phyloP scores from a whole-genome alignment of 2,888 invertebrate genomes.

The Sphaerophoria taeniata region DNA sequence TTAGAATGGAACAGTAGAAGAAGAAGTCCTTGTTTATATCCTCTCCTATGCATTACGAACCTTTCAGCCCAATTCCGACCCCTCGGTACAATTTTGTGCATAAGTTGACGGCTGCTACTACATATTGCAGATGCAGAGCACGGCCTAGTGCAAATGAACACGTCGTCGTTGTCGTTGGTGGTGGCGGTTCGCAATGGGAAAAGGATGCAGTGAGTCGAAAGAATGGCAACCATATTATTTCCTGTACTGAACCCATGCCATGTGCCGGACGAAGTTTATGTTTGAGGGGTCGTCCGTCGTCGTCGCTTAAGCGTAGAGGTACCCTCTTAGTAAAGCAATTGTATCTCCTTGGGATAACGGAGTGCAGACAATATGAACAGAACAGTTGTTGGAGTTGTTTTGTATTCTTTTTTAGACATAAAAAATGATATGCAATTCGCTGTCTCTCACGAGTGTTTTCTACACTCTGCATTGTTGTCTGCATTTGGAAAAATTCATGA shows the following conservation, averaged over 20 bases:
- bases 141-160: slow-evolving; percentile 17
- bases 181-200: slow-evolving; percentile 3
- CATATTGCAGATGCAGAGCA: not conserved
- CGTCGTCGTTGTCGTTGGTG: no score
- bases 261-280: slow-evolving; percentile 4
- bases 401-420: slow-evolving; percentile 14
- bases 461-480: not conserved
- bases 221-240: slow-evolving; percentile 43
- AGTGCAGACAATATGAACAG: slow-evolving; percentile 54
- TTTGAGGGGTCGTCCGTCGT: not conserved
- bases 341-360: slow-evolving; percentile 40
- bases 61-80: not conserved
- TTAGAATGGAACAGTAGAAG: slow-evolving; percentile 34
- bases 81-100: not conserved
- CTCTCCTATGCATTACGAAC: not conserved
- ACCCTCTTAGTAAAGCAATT: slow-evolving; percentile 36
- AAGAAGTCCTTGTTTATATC: slow-evolving; percentile 40
- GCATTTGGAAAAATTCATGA: not conserved
- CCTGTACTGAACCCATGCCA: not conserved
- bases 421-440: slow-evolving; percentile 20
- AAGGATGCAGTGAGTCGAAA: slow-evolving; percentile 43
- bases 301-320: not conserved
- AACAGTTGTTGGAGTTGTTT: slow-evolving; percentile 41
- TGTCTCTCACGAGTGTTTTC: not conserved
- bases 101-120: slow-evolving; percentile 26